phyloP scores from a whole-genome alignment of 2,888 invertebrate species.

The Sinelater perroti region DNA sequence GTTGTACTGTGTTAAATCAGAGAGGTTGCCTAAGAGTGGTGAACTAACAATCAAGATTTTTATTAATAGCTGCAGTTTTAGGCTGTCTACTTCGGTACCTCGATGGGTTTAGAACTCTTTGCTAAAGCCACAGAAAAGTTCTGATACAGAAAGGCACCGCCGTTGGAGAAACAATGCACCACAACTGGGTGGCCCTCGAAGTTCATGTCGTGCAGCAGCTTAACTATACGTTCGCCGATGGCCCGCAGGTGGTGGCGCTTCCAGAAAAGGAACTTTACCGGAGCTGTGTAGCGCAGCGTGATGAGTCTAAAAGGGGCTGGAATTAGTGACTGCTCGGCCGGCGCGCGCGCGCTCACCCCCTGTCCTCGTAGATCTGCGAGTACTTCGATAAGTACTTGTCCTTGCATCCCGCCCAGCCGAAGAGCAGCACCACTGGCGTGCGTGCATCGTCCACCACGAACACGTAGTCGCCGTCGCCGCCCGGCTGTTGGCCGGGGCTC shows the following conservation, averaged over 20 bases:
- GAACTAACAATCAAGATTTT: too few species aligned
- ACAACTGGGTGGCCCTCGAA: slow-evolving; percentile 76
- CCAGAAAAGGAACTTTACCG: slow-evolving; percentile 72
- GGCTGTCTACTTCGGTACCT: too few species aligned
- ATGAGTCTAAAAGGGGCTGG: slow-evolving; percentile 65
- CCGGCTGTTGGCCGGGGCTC: slow-evolving; percentile 60
- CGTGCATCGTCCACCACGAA: slow-evolving; percentile 69
- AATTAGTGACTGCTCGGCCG: neutral
- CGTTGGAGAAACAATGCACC: slow-evolving; percentile 80
- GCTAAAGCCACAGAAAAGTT: slow-evolving; percentile 71
- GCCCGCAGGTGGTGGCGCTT: slow-evolving; percentile 67
- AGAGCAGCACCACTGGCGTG: slow-evolving; percentile 74
- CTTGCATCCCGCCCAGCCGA: slow-evolving; percentile 84
- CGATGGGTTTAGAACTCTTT: slow-evolving; percentile 63
- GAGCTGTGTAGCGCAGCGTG: slow-evolving; percentile 76
- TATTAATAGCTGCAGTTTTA: too few species aligned
- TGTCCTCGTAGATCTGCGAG: slow-evolving; percentile 78
- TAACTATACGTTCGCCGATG: slow-evolving; percentile 71
- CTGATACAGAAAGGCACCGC: slow-evolving; percentile 77
- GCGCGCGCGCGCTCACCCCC: slow-evolving; percentile 66
- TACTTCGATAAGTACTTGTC: slow-evolving; percentile 82
- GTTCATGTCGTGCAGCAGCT: slow-evolving; percentile 71
- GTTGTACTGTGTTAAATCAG: too few species aligned
- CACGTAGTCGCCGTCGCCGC: slow-evolving; percentile 63
- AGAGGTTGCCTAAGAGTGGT: too few species aligned